Percentiles rank a stretch among this genome's conserved stretches.
Conservation (phyloP, 1,140 invertebrate genomes). For the Tetramorium simillimum region DNA sequence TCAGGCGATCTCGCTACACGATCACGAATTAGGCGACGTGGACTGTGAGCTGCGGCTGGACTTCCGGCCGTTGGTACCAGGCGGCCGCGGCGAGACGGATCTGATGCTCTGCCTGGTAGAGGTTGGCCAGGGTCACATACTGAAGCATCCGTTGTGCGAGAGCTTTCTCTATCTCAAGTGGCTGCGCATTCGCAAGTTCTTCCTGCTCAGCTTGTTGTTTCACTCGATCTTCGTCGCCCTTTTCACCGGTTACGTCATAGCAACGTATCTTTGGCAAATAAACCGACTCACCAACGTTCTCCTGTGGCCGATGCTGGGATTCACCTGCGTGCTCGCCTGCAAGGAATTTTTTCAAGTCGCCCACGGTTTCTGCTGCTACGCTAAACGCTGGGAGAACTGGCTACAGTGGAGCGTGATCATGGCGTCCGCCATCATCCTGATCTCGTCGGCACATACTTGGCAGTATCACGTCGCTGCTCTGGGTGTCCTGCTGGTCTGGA, state of each 20-base stretch:
- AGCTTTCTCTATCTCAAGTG: slow-evolving; percentile 94
- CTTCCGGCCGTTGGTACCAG: slow-evolving; percentile 89
- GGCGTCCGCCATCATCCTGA: slow-evolving; percentile 87
- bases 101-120: slow-evolving; percentile 91
- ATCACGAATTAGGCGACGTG: slow-evolving; percentile 93
- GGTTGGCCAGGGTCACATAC: slow-evolving; percentile 90
- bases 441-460: slow-evolving; percentile 85
- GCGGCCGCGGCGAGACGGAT: slow-evolving; percentile 89
- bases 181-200: slow-evolving; percentile 93
- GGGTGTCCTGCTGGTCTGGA: slow-evolving; percentile 91
- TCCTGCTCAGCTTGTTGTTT: slow-evolving; percentile 92
- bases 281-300: slow-evolving; percentile 87
- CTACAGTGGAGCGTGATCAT: slow-evolving; percentile 92
- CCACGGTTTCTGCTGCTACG: slow-evolving; percentile 89
- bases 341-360: slow-evolving; percentile 92
- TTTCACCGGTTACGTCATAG: slow-evolving; percentile 90
- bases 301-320: slow-evolving; percentile 83
- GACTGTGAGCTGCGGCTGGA: slow-evolving; percentile 93
- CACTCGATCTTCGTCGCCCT: slow-evolving; percentile 91
- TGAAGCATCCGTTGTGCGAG: slow-evolving; percentile 93
- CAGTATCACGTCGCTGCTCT: slow-evolving; percentile 93
- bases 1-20: slow-evolving; percentile 90
- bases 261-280: slow-evolving; percentile 84
- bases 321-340: slow-evolving; percentile 87
- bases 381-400: slow-evolving; percentile 93